A percentile compares a stretch with the other conserved stretches of the same genome.
Conservation (phyloP, 2,888 invertebrate species). For the Aradus depressus region DNA sequence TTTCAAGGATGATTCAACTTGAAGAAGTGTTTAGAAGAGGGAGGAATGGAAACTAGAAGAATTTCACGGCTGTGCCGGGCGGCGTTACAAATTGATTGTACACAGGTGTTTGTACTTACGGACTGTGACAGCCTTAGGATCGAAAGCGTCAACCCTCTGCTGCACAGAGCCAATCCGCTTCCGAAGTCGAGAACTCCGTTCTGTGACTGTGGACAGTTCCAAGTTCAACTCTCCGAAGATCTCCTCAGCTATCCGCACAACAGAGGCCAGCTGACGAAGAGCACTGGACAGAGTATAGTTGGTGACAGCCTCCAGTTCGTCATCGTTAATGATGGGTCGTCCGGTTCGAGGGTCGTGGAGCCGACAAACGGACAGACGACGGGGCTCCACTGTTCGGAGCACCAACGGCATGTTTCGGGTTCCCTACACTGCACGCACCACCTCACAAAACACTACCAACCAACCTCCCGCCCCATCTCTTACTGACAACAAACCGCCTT, state of each 20-base stretch:
- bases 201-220: conserved; percentile 61
- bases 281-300: conserved; percentile 78
- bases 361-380: conserved; percentile 58
- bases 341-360: conserved; percentile 49
- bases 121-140: conserved; percentile 85
- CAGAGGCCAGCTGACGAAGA: conserved; percentile 70
- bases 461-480: no score
- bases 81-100: no score
- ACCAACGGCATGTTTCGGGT: conserved; percentile 67
- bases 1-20: no score
- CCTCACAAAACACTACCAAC: no score
- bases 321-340: conserved; percentile 49
- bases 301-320: conserved; percentile 74
- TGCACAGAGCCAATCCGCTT: conserved; percentile 57
- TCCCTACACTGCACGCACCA: conserved; percentile 1
- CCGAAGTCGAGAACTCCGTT: conserved; percentile 59
- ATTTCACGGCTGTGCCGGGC: no score
- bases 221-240: conserved; percentile 71
- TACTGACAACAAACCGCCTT: no score
- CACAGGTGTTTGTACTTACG: conserved; percentile 59
- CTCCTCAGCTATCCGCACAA: conserved; percentile 72
- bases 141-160: conserved; percentile 57
- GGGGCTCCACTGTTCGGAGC: conserved; percentile 71
- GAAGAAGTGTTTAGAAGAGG: no score
- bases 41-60: no score